Evolutionary conservation across 2,113 vertebrate species (phyloP), one percentile per base, ranked within the genome.

Genomic region (Lagopus muta): DNA sequence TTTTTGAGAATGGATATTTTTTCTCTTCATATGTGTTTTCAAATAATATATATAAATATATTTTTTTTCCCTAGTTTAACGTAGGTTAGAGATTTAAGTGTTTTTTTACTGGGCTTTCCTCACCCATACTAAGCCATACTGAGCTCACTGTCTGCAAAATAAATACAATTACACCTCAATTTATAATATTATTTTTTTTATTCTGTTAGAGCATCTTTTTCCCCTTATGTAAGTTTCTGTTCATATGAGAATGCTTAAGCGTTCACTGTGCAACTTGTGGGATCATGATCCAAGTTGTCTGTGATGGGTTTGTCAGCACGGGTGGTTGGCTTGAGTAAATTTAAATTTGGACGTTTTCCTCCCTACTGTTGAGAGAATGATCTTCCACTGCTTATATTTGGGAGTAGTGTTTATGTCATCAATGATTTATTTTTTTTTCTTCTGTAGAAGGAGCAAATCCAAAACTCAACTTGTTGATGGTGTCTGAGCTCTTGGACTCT

Each of bases 71-170:
- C 20, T 28, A 48, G 4, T 91, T 72, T 54, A 79, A 60, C 25
- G 16, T 54, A 45, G 6, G 20, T 66, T 69, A 16, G n/a, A 70
- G 27, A 61, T 57, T 72, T 47, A 48, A 83, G 40, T 48, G 7
- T 19, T 69, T 75, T 82, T 84, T 84, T n/a, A 40, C 10, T 72
- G 28, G 13, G 11, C 11, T 71, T 86, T 86, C 47, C 40, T 66
- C 18, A 52, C 43, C 22, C 1, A 0, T 70, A n/a, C 13, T 24
- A n/a, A 47, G 30, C 38, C 14, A 9, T 16, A 21, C 32, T 36
- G 73, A 86, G 48, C 61, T 81, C 73, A 61, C 9, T 58, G n/a
- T 24, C 55, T 61, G 28, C 8, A 45, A 45, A 73, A 20, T 22
- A 79, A 36, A 79, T 54, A 58, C 48, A 17, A 3, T 43, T 48